Evolutionary conservation across 2,888 invertebrate genomes (phyloP), one percentile per base, ranked within the genome.

Genomic region (Acholoe squamosa): DNA sequence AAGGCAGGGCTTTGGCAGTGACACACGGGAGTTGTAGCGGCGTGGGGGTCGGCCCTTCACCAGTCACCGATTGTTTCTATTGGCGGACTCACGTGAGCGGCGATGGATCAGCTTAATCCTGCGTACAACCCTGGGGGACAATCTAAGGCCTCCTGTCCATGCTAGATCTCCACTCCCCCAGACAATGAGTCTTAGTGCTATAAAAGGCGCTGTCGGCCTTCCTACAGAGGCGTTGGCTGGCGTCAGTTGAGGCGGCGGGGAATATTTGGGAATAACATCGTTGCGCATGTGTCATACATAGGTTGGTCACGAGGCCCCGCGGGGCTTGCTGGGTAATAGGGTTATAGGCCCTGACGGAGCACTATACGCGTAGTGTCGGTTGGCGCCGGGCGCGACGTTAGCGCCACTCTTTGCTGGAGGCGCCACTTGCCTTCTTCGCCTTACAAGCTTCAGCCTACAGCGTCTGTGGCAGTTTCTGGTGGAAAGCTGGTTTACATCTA

Each of bases 231-330:
- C 7, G 61, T 7, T 19, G 22, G 3, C 22, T 3, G 61, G 61
- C 61, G 61, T 61, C 61, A 61, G n/a, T 3, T n/a, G 19, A 61
- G 61, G 61, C 22, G 22, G 61, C 19, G 71, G 28, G 28, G 7
- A 28, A 71, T 71, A 71, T 71, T 71, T 71, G 25, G 25, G 71
- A 71, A 71, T 71, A 71, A 71, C 71, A 28, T 71, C 71, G 71
- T 71, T 71, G 71, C 28, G 25, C 31, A 28, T n/a, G 71, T 28
- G 31, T 71, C 71, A 25, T 25, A 71, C 71, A 28, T 71, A 71
- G 71, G 28, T 71, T 71, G 71, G 31, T 71, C 71, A 28, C 28
- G 71, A 71, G 25, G 71, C 7, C 71, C 71, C 71, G 43, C 43
- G 71, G 71, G 28, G 71, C 28, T 25, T 25, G 71, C 31, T 14